Percentiles rank a stretch among this genome's conserved stretches.
Conservation (phyloP, 2,888 invertebrate genomes). For the Deroplatys truncata region DNA sequence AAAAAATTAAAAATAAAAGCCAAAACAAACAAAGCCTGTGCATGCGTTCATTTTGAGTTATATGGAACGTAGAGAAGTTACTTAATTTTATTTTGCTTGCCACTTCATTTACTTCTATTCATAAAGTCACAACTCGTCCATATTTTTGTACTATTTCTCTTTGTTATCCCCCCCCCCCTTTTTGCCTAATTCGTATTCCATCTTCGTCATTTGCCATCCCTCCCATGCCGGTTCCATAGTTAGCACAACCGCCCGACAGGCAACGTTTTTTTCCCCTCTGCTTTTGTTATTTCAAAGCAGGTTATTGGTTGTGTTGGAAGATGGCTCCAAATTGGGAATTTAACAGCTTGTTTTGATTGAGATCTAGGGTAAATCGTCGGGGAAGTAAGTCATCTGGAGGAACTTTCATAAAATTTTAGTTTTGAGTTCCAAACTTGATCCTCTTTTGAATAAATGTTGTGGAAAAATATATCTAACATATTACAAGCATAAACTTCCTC, state of each 20-base stretch:
- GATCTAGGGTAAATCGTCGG: background rate
- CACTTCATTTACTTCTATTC: background rate
- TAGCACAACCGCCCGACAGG: background rate
- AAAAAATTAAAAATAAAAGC: background rate
- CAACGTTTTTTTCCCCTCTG: background rate
- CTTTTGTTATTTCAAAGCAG: background rate
- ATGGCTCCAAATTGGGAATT: background rate
- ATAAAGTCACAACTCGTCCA: background rate
- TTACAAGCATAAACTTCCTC: too few relatives aligned
- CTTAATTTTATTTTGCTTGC: background rate
- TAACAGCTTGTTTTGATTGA: background rate
- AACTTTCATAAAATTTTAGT: background rate
- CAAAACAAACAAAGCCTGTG: background rate
- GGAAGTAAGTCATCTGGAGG: background rate
- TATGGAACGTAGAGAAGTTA: background rate
- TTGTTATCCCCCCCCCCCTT: background rate
- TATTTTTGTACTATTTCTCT: background rate
- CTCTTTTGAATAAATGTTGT: background rate
- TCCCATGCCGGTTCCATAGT: background rate
- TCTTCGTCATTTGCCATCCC: background rate
- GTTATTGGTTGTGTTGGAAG: background rate
- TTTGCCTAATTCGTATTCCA: background rate
- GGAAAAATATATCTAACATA: too few relatives aligned
- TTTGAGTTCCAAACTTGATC: background rate
- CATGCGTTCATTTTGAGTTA: background rate